Conservation (phyloP, 2,888 invertebrate species). For the Aphidoletes aphidimyza region DNA sequence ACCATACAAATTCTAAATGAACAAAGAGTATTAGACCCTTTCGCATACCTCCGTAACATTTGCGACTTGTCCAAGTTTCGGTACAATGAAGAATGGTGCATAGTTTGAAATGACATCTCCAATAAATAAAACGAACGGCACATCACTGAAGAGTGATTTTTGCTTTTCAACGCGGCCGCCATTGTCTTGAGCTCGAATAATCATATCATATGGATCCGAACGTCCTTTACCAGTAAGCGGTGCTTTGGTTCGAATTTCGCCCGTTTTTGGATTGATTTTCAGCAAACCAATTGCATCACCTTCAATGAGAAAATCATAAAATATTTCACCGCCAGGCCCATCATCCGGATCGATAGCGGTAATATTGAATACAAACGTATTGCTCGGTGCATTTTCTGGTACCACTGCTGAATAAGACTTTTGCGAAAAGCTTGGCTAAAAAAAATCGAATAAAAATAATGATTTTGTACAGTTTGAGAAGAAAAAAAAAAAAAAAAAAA, state of each 20-base stretch:
- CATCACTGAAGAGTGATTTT: constrained; percentile 71
- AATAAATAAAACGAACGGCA: constrained; percentile 74
- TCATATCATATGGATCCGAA: constrained; percentile 76
- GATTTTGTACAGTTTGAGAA: background rate
- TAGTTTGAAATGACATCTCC: constrained; percentile 85
- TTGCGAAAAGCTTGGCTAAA: constrained; percentile 70
- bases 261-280: constrained; percentile 73
- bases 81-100: constrained; percentile 79
- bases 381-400: constrained; percentile 77
- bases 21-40: no score
- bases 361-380: constrained; percentile 75
- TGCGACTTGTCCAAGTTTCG: constrained; percentile 76
- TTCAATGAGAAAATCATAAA: constrained; percentile 78
- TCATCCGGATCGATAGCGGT: constrained; percentile 82
- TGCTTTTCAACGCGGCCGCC: constrained; percentile 70
- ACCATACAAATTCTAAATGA: background rate
- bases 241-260: constrained; percentile 74
- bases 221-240: constrained; percentile 80
- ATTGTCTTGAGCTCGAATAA: constrained; percentile 76
- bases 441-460: background rate
- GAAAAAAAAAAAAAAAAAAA: background rate
- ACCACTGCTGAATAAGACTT: constrained; percentile 76
- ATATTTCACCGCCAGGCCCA: constrained; percentile 76
- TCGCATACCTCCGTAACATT: constrained; percentile 77
- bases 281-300: constrained; percentile 79